Evolutionary conservation across 2,113 vertebrate species (phyloP), one percentile per base, ranked within the genome.

Genomic region (Clarias batrachus): DNA sequence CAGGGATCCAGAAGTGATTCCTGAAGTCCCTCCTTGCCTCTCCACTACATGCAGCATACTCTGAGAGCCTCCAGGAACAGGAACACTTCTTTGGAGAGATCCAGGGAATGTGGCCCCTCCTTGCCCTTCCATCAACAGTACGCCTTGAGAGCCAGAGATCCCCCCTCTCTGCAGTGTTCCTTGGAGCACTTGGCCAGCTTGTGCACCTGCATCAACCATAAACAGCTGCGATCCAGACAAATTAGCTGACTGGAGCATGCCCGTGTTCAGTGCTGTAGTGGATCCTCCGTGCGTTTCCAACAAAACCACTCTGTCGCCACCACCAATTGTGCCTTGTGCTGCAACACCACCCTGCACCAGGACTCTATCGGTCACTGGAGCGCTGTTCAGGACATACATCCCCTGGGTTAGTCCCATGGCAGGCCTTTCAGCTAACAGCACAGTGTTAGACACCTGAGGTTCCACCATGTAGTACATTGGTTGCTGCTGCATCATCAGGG

Each of bases 211-310:
- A 21, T 93, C 93, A 25, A 94, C 62, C 7, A 94, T 48, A 85
- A 94, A 54, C 86, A 94, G 78, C 82, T 94, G 93, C 56, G 94
- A 88, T 21, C 92, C 90, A 70, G 93, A 87, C 4, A 92, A 5
- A 66, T 86, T 90, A 63, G 88, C 89, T 85, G 90, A 48, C 4
- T 90, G 85, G 59, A 94, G 83, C 79, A 92, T 12, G 78, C 91
- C 90, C 63, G 57, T 27, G 76, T 80, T 68, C 48, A 84, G 13
- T 3, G 63, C 70, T 25, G 85, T 83, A 21, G 70, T 62, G 11
- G 87, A 27, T 48, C 81, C 88, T 62, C 81, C 88, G 1, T 77
- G 79, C 0, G 57, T 87, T 0, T 91, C 90, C 41, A 94, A n/a
- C 25, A 94, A 25, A n/a, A 94, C 66, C 86, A 93, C 48, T 73